These are phyloP conservation scores for Lophura swinhoii DNA, from an alignment of 2,797 vertebrate genomes.

Conservation along the genomic window DNA sequence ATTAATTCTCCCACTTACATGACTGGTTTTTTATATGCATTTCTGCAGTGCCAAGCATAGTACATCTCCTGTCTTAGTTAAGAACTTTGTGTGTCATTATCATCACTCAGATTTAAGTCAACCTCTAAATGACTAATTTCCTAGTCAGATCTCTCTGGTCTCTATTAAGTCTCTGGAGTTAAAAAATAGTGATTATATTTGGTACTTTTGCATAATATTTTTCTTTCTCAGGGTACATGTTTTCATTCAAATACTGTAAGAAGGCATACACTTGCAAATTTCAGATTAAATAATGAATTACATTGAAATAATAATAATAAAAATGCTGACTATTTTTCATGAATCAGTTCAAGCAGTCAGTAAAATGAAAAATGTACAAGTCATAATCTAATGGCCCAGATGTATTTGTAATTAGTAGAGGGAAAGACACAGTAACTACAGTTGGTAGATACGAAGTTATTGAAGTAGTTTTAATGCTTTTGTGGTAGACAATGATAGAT, in stretches of 20 bases:
- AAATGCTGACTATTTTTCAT: not conserved
- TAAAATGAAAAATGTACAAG: not conserved
- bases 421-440: not conserved
- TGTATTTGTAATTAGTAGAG: not conserved
- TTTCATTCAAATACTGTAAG: not conserved
- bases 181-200: not conserved
- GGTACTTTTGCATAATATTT: not conserved
- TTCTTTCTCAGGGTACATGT: not conserved
- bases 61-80: not conserved
- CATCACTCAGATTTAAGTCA: not conserved
- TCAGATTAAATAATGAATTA: not conserved
- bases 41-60: not conserved
- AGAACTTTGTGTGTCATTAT: not conserved
- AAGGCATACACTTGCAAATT: not conserved
- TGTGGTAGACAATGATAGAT: not conserved
- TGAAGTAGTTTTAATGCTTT: not conserved
- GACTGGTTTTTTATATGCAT: not conserved
- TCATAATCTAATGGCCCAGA: not conserved
- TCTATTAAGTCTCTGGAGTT: not conserved
- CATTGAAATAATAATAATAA: not conserved
- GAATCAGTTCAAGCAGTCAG: not conserved
- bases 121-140: not conserved
- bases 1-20: rapidly evolving
- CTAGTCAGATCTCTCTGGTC: not conserved
- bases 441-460: not conserved